Percentiles rank a stretch among this genome's conserved stretches.
Conservation (phyloP, 2,888 invertebrate species). For the Masnerella sp. region DNA sequence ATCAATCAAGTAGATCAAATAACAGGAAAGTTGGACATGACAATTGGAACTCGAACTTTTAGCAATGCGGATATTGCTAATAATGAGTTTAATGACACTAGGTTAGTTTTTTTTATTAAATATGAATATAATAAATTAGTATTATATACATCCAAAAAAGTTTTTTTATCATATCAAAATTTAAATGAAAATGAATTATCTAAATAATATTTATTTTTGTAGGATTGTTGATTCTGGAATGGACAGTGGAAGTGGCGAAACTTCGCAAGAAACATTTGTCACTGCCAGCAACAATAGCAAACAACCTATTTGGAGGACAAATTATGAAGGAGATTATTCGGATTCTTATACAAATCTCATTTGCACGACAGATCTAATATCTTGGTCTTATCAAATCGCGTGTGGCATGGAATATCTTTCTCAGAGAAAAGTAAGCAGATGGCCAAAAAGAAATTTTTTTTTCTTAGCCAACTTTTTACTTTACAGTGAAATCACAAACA, state of each 20-base stretch:
- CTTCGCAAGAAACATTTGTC: neutral
- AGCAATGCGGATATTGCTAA: neutral
- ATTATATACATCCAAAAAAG: too few species aligned
- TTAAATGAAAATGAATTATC: too few species aligned
- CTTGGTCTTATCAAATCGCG: slow-evolving; percentile 95
- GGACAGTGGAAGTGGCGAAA: too few species aligned
- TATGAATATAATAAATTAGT: too few species aligned
- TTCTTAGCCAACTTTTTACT: too few species aligned
- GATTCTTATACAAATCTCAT: slow-evolving; percentile 83
- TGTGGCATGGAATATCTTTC: slow-evolving; percentile 97
- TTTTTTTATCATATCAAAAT: too few species aligned
- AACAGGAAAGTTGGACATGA: slow-evolving; percentile 84
- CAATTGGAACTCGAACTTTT: slow-evolving; percentile 55
- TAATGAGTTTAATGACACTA: too few species aligned
- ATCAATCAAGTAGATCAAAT: slow-evolving; percentile 87
- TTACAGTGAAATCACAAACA: too few species aligned
- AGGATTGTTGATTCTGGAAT: neutral
- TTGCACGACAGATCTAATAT: slow-evolving; percentile 89
- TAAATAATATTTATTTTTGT: neutral
- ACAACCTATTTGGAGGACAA: slow-evolving; percentile 89
- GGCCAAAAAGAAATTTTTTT: neutral
- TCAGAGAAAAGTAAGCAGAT: slow-evolving; percentile 85
- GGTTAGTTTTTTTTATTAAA: too few species aligned
- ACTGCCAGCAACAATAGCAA: slow-evolving; percentile 48
- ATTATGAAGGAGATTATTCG: slow-evolving; percentile 87